These are phyloP conservation scores for Protobothrops flavoviridis DNA, from an alignment of 2,113 vertebrate species.

Conservation along the genomic window DNA sequence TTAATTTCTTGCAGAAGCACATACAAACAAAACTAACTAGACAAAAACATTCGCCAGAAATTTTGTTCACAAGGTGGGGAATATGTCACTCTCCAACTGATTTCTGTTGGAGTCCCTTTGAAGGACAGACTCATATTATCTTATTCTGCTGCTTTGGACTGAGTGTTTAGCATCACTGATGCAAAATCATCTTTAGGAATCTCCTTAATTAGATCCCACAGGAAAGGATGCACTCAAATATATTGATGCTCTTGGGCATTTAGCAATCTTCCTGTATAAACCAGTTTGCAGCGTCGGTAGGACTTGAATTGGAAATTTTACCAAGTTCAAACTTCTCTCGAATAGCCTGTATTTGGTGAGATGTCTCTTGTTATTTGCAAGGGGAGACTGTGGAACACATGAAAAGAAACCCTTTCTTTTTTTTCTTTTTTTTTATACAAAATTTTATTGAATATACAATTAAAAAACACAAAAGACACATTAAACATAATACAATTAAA, in stretches of 20 bases:
- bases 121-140: background rate
- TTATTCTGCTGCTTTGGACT: slow-evolving; percentile 12
- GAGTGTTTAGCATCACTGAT: background rate
- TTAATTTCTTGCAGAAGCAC: background rate
- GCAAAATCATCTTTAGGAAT: background rate
- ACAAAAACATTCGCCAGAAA: background rate
- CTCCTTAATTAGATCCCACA: slow-evolving; percentile 6
- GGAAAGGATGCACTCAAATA: slow-evolving; percentile 2
- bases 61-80: rapidly evolving
- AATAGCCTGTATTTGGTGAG: background rate
- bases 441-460: no score
- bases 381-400: background rate
- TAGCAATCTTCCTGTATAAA: background rate
- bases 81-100: background rate
- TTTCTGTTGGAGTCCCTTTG: background rate
- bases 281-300: background rate
- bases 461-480: no score
- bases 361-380: background rate
- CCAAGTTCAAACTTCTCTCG: background rate
- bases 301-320: background rate
- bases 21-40: background rate
- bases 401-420: background rate
- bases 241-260: background rate
- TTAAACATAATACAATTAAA: no score
- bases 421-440: no score